A percentile compares a stretch with the other conserved stretches of the same genome.
Evolutionary conservation across 2,113 vertebrate species (phyloP).

Genomic region (Lophius piscatorius): DNA sequence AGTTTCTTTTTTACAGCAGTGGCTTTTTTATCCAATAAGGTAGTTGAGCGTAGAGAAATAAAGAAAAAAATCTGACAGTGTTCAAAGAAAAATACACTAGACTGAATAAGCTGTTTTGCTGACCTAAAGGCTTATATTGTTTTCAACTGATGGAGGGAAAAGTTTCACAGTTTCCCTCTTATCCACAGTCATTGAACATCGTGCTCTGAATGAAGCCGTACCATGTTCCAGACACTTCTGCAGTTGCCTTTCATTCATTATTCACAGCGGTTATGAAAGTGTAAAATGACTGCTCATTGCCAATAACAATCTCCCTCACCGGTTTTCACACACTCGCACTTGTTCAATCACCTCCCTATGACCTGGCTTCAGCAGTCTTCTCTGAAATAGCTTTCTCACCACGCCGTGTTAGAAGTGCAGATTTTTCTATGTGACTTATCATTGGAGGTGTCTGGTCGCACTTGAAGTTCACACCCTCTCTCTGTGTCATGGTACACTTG

Average conservation of each 20-base stretch:
- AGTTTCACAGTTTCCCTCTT: conserved; percentile 22
- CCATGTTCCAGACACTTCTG: conserved; percentile 24
- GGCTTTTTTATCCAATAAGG: conserved; percentile 28
- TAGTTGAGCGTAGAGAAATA: conserved; percentile 28
- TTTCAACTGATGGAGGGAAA: conserved; percentile 12
- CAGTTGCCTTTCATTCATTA: conserved; percentile 69
- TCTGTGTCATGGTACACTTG: conserved; percentile 47
- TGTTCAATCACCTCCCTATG: conserved; percentile 55
- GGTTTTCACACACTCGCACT: conserved; percentile 45
- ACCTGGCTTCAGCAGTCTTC: conserved; percentile 52
- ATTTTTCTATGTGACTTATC: conserved; percentile 43
- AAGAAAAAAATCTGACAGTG: conserved; percentile 48
- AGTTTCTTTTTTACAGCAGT: conserved; percentile 34
- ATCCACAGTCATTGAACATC: conserved; percentile 40
- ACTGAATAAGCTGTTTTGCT: conserved; percentile 55
- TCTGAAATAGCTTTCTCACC: conserved; percentile 39
- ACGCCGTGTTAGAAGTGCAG: conserved; percentile 55
- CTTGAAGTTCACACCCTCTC: conserved; percentile 56
- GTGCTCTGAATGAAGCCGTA: conserved; percentile 34
- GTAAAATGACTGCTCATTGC: conserved; percentile 54
- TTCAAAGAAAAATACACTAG: conserved; percentile 26
- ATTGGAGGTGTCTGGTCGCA: conserved; percentile 51
- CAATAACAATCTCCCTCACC: conserved; percentile 36
- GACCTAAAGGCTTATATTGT: conserved; percentile 45
- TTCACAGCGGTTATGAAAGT: conserved; percentile 60